Percentiles rank a stretch among this genome's conserved stretches.
These are phyloP conservation scores for Falco novaeseelandiae DNA, from an alignment of 2,797 vertebrate genomes.

Conservation along the genomic window DNA sequence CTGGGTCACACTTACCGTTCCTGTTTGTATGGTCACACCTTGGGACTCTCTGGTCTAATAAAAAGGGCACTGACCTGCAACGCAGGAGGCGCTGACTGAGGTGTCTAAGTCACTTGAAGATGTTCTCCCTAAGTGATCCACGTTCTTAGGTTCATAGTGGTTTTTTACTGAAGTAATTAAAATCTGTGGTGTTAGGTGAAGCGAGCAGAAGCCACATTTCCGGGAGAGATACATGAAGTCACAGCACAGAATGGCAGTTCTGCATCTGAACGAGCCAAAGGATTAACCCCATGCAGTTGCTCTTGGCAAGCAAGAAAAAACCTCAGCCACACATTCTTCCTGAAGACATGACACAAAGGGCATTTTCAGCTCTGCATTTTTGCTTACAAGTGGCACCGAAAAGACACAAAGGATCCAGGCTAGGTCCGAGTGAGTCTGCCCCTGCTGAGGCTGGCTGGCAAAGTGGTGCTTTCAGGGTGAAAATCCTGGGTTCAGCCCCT, in stretches of 20 bases:
- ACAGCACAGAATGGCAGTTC: not conserved
- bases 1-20: not conserved
- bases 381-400: not conserved
- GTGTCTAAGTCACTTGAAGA: not conserved
- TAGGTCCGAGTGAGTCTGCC: not conserved
- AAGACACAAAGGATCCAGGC: not conserved
- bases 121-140: not conserved
- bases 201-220: not conserved
- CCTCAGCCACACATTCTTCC: not conserved
- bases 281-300: rapidly evolving
- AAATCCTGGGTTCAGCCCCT: not conserved
- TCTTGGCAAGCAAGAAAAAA: not conserved
- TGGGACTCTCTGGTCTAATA: not conserved
- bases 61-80: not conserved
- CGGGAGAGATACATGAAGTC: not conserved
- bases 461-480: not conserved
- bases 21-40: not conserved
- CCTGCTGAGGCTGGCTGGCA: not conserved
- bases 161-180: not conserved
- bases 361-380: not conserved
- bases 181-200: not conserved
- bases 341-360: not conserved
- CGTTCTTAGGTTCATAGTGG: not conserved
- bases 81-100: not conserved
- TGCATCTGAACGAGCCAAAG: not conserved